phyloP scores from a whole-genome alignment of 2,797 vertebrate genomes.

The Holocentrus rufus region DNA sequence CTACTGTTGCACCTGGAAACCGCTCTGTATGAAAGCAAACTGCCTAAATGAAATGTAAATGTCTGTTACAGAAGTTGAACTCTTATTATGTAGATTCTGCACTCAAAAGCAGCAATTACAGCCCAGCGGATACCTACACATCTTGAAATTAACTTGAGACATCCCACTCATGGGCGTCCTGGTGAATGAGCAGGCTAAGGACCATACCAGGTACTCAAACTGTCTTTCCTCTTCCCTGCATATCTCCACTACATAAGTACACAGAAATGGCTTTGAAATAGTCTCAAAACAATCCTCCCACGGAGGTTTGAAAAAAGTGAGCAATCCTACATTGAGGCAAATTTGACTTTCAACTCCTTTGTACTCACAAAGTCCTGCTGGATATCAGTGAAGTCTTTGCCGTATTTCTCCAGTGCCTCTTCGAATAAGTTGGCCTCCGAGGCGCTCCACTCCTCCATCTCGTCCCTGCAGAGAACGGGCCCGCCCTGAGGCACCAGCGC shows the following conservation, averaged over 20 bases:
- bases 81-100: slow-evolving; percentile 24
- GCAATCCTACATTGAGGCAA: too few species aligned
- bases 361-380: slow-evolving; percentile 97
- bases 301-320: too few species aligned
- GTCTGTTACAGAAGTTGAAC: slow-evolving; percentile 5
- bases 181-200: slow-evolving; percentile 1
- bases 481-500: slow-evolving; percentile 97
- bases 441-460: slow-evolving; percentile 99
- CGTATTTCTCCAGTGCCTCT: slow-evolving; percentile 96
- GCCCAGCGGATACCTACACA: slow-evolving; percentile 14
- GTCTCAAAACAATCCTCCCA: too few species aligned
- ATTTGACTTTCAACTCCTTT: background rate
- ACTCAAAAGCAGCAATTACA: slow-evolving; percentile 15
- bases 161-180: background rate
- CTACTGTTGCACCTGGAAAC: background rate
- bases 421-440: slow-evolving; percentile 97
- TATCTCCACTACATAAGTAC: background rate
- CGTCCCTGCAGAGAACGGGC: slow-evolving; percentile 94
- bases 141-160: slow-evolving; percentile 18
- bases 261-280: background rate
- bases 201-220: background rate
- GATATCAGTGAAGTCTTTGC: slow-evolving; percentile 98
- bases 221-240: background rate
- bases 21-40: slow-evolving; percentile 12
- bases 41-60: background rate